A percentile compares a stretch with the other conserved stretches of the same genome.
These are phyloP conservation scores for Bolinopsis microptera DNA, from an alignment of 37 sponge, comb jelly and placozoan genomes.

Conservation along the genomic window DNA sequence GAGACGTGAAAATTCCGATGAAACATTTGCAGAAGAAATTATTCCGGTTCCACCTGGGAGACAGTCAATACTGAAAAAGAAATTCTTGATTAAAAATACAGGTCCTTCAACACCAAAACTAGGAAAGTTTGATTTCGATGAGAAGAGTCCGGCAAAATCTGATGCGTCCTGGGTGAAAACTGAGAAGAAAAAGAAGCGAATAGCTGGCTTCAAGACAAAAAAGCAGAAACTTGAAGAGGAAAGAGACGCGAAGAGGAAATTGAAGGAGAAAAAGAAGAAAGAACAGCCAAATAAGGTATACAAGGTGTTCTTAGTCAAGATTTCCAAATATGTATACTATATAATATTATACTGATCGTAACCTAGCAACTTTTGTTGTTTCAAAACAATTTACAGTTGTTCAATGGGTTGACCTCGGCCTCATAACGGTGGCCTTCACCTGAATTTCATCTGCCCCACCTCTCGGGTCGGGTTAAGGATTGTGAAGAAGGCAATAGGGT, in stretches of 20 bases:
- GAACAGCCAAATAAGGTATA: slow-evolving; percentile 7
- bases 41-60: not conserved
- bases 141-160: slow-evolving; percentile 27
- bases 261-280: not conserved
- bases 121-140: slow-evolving; percentile 30
- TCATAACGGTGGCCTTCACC: too few species aligned
- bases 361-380: too few species aligned
- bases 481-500: too few species aligned
- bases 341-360: too few species aligned
- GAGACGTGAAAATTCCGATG: not conserved
- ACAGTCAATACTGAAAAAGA: slow-evolving; percentile 47
- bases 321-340: too few species aligned
- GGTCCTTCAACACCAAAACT: not conserved
- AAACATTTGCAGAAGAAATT: not conserved
- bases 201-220: slow-evolving; percentile 30
- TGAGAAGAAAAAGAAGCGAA: slow-evolving; percentile 24
- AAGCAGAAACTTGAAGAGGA: not conserved
- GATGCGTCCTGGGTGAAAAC: slow-evolving; percentile 35
- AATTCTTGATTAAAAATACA: not conserved
- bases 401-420: too few species aligned
- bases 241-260: not conserved
- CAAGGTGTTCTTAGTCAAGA: too few species aligned
- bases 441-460: too few species aligned
- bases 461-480: too few species aligned
- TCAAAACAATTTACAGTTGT: not conserved